Evolutionary conservation across 2,888 invertebrate species (phyloP), one percentile per base, ranked within the genome.

Genomic region (Sericinus montela): DNA sequence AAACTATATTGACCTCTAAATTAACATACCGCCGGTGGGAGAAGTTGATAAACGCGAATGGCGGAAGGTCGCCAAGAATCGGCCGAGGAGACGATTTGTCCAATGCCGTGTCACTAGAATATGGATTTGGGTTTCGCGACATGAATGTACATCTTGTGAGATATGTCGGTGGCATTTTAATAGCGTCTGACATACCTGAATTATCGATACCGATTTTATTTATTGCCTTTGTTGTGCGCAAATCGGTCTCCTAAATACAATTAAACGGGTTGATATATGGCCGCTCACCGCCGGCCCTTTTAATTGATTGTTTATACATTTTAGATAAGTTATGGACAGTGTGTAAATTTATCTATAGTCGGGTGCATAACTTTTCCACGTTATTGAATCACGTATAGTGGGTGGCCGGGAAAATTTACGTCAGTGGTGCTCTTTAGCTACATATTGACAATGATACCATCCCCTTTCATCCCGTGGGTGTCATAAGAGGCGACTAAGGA

Each of bases 141-240:
- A 65, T 38, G 63, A 54, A 56, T 54, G 62, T 61, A 68, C 70
- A 70, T 73, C n/a, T 66, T 62, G 59, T 67, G 62, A 72, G 73
- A 77, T 74, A 75, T 80, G 78, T 78, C 68, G 74, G 71, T 78
- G 80, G 78, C 72, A 78, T 83, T 74, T 74, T 76, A 81, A 82
- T 76, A 76, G 72, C 64, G 52, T 57, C 65, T 67, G 66, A 71
- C 79, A 80, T 82, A 75, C 73, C 70, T 71, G 61, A 83, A 78
- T 80, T 77, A 78, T 80, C 76, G 65, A 75, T 74, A 70, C 54
- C 52, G 67, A 72, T n/a, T n/a, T 57, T 69, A 83, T 85, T 84
- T 84, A 86, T 81, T 68, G 72, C 74, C 70, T 74, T 79, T 79
- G 73, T 75, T 75, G 65, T 62, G 59, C 60, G 14, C 4, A 32